Evolutionary conservation across 2,888 invertebrate species (phyloP).

Genomic region (Anticlea derivata): DNA sequence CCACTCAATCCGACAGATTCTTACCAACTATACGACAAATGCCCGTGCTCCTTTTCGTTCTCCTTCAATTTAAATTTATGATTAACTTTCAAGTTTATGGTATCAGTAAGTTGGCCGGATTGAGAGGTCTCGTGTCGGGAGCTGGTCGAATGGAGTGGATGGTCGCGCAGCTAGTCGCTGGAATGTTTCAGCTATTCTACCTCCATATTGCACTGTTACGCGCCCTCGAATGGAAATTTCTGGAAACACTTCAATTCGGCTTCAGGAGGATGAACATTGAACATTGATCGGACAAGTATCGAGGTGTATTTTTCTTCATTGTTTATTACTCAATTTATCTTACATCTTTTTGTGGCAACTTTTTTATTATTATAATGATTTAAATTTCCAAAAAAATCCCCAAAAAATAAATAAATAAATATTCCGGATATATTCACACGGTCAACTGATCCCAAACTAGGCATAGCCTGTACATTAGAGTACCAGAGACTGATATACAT

Average conservation of each 20-base stretch:
- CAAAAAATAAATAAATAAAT: too few relatives aligned
- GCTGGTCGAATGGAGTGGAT: constrained; percentile 37
- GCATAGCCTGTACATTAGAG: too few relatives aligned
- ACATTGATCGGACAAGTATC: constrained; percentile 5
- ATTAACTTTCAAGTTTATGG: too few relatives aligned
- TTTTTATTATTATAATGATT: too few relatives aligned
- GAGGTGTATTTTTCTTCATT: not conserved
- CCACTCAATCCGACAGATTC: not conserved
- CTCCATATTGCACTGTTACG: constrained; percentile 16
- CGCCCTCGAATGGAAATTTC: constrained; percentile 11
- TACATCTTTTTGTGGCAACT: too few relatives aligned
- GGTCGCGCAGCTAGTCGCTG: constrained; percentile 11
- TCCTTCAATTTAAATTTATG: too few relatives aligned
- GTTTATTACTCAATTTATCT: too few relatives aligned
- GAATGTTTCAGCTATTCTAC: constrained; percentile 21
- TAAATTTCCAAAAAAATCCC: too few relatives aligned
- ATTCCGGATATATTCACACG: too few relatives aligned
- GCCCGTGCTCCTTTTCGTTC: not conserved
- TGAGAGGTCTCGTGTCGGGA: not conserved
- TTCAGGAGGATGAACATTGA: constrained; percentile 9
- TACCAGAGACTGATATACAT: too few relatives aligned
- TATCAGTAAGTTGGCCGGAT: constrained; percentile 1
- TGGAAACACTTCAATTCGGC: constrained; percentile 3
- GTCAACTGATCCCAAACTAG: too few relatives aligned
- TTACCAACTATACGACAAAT: constrained; percentile 21